Evolutionary conservation across 2,888 invertebrate genomes (phyloP).

Genomic region (Sphinx pinastri): DNA sequence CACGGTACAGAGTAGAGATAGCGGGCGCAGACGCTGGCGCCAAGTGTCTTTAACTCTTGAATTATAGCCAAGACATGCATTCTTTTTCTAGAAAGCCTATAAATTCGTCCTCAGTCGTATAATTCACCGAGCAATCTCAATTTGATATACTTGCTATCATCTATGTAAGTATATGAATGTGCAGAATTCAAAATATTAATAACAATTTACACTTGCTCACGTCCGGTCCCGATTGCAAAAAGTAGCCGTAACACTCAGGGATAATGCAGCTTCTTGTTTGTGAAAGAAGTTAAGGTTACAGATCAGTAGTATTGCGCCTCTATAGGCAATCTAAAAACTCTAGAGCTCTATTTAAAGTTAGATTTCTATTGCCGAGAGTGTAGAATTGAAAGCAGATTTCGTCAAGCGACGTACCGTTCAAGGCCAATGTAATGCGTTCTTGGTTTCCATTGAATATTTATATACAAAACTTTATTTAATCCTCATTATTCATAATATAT

Average conservation of each 20-base stretch:
- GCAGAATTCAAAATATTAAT: neutral
- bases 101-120: neutral
- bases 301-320: too few relatives aligned
- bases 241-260: too few relatives aligned
- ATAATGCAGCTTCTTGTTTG: too few relatives aligned
- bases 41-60: neutral
- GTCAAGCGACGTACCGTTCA: neutral
- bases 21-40: constrained; percentile 1
- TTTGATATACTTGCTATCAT: neutral
- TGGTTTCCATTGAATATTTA: too few relatives aligned
- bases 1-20: too few relatives aligned
- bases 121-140: neutral
- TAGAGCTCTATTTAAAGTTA: too few relatives aligned
- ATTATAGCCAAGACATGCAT: neutral
- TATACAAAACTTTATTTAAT: neutral
- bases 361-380: too few relatives aligned
- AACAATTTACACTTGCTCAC: neutral
- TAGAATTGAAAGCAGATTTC: neutral
- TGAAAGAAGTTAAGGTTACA: too few relatives aligned
- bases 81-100: neutral
- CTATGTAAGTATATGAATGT: neutral
- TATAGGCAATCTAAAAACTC: too few relatives aligned
- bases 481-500: neutral
- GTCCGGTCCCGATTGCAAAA: too few relatives aligned
- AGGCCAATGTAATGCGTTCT: too few relatives aligned